A percentile compares a stretch with the other conserved stretches of the same genome.
Conservation (phyloP, 1,140 invertebrate genomes). For the Arion vulgaris region DNA sequence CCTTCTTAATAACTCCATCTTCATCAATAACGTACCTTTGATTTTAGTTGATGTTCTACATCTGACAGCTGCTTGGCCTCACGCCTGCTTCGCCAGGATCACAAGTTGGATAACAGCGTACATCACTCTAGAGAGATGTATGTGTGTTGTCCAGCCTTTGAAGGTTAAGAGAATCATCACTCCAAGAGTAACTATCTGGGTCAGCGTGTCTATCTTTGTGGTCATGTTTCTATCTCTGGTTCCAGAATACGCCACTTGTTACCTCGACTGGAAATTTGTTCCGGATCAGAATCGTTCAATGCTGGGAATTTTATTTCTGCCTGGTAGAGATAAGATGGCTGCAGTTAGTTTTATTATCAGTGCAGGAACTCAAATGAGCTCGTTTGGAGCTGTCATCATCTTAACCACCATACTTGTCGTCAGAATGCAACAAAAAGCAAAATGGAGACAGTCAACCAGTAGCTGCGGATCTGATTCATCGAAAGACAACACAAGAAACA, state of each 20-base stretch:
- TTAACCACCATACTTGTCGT: not conserved
- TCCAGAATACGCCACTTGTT: not conserved
- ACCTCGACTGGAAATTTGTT: slow-evolving; percentile 5
- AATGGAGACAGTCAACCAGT: not conserved
- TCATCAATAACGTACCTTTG: not conserved
- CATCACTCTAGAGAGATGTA: slow-evolving; percentile 6
- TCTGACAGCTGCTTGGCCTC: not conserved
- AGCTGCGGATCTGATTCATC: too few species aligned
- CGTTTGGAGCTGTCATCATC: not conserved
- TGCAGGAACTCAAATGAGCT: not conserved
- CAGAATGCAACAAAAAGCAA: not conserved
- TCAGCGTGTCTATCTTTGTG: not conserved
- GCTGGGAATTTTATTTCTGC: not conserved
- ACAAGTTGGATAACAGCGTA: not conserved
- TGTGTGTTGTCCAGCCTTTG: slow-evolving; percentile 7
- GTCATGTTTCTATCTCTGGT: not conserved
- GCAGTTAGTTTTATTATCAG: not conserved
- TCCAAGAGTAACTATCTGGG: not conserved
- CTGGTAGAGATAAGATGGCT: not conserved
- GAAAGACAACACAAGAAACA: not conserved
- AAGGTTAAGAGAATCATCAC: slow-evolving; percentile 15
- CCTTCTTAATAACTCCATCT: not conserved
- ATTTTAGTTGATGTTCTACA: not conserved
- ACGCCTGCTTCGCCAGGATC: slow-evolving; percentile 16
- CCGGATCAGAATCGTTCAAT: not conserved